A percentile compares a stretch with the other conserved stretches of the same genome.
Evolutionary conservation across 2,888 invertebrate species (phyloP).

Genomic region (Acanthacorydalis orientalis): DNA sequence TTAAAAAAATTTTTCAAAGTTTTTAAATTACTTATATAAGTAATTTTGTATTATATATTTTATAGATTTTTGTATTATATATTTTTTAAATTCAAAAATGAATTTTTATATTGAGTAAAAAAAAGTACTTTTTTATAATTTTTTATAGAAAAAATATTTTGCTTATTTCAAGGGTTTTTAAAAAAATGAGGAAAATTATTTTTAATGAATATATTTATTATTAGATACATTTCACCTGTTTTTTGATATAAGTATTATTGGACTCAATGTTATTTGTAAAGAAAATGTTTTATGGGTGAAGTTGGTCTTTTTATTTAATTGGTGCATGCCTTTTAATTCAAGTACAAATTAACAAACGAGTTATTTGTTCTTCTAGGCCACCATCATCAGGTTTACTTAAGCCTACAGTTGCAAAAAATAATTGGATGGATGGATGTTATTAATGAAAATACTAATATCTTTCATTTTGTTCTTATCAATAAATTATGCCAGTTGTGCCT

Average conservation of each 20-base stretch:
- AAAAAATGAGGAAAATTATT: no score
- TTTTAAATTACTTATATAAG: not conserved
- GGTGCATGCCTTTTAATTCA: no score
- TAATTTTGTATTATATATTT: no score
- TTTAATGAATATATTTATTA: no score
- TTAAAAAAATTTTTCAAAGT: not conserved
- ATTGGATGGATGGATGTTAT: slow-evolving; percentile 6
- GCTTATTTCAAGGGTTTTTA: no score
- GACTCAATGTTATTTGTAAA: not conserved
- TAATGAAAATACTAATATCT: not conserved
- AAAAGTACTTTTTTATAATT: no score
- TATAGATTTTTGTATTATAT: not conserved
- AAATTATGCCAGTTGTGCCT: no score
- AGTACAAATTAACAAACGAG: not conserved
- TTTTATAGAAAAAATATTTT: no score
- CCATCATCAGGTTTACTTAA: not conserved
- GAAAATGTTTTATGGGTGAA: not conserved
- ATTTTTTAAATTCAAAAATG: not conserved
- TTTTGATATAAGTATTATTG: no score
- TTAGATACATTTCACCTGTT: no score
- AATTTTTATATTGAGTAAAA: not conserved
- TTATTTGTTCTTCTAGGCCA: not conserved
- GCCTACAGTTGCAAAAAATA: not conserved
- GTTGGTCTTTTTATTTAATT: not conserved
- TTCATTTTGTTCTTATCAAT: no score